Conservation (phyloP, 2,888 invertebrate genomes). For the Elysia crispata region DNA sequence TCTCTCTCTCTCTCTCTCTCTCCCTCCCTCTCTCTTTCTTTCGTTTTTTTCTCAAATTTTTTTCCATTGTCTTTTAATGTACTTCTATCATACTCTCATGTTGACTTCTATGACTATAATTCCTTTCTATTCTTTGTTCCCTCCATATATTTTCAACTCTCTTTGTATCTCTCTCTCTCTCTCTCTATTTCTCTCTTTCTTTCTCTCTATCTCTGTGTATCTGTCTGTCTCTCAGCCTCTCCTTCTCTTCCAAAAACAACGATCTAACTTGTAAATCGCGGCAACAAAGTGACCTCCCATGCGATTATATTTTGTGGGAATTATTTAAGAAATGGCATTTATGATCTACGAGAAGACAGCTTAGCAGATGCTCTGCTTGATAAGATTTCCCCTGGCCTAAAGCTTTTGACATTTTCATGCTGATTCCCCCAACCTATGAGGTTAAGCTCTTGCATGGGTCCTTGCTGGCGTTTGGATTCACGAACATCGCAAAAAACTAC, state of each 20-base stretch:
- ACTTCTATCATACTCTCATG: not conserved
- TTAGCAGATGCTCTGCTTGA: too few species aligned
- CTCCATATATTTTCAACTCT: not conserved
- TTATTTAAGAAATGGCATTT: not conserved
- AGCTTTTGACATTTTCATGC: too few species aligned
- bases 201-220: not conserved
- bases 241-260: too few species aligned
- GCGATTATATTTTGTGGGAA: not conserved
- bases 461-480: too few species aligned
- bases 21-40: constrained; percentile 1
- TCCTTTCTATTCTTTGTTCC: not conserved
- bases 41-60: not conserved
- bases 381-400: too few species aligned
- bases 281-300: too few species aligned
- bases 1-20: constrained; percentile 20
- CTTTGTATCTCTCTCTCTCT: not conserved
- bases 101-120: not conserved
- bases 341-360: not conserved
- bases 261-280: too few species aligned
- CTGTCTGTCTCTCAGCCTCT: not conserved
- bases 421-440: too few species aligned
- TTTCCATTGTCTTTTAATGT: not conserved
- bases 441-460: too few species aligned
- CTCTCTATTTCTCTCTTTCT: constrained; percentile 17
- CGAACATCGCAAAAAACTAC: too few species aligned